phyloP scores from a whole-genome alignment of 2,797 vertebrate genomes.

The Pangasius larnaudii region DNA sequence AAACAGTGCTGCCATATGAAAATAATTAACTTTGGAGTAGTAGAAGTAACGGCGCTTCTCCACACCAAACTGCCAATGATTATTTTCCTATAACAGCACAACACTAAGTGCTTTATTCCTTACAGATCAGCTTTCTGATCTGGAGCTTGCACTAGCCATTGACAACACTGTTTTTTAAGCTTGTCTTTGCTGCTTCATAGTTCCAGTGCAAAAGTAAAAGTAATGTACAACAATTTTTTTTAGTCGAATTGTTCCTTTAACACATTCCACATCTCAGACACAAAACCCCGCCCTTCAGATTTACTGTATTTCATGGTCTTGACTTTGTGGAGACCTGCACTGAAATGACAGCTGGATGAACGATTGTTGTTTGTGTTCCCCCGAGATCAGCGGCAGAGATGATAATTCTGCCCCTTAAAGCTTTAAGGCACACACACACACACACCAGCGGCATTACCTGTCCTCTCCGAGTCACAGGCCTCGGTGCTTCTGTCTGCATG shows the following conservation, averaged over 20 bases:
- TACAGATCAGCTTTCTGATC: background rate
- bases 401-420: constrained; percentile 51
- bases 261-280: background rate
- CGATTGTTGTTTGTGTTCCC: constrained; percentile 15
- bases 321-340: background rate
- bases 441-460: constrained; percentile 45
- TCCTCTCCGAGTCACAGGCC: constrained; percentile 54
- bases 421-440: constrained; percentile 19
- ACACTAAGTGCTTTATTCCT: background rate
- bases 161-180: background rate
- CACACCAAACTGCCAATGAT: background rate
- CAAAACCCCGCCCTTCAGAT: background rate
- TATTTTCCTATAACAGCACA: background rate
- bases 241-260: background rate
- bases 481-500: constrained; percentile 59
- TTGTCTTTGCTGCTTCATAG: background rate
- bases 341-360: constrained; percentile 7
- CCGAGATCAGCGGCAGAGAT: background rate
- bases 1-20: background rate
- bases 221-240: background rate
- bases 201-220: background rate
- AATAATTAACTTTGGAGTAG: background rate
- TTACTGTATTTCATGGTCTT: background rate
- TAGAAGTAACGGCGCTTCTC: background rate
- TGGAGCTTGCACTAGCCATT: background rate